Evolutionary conservation across 2,888 invertebrate genomes (phyloP).

Genomic region (Darwinula stevensoni): DNA sequence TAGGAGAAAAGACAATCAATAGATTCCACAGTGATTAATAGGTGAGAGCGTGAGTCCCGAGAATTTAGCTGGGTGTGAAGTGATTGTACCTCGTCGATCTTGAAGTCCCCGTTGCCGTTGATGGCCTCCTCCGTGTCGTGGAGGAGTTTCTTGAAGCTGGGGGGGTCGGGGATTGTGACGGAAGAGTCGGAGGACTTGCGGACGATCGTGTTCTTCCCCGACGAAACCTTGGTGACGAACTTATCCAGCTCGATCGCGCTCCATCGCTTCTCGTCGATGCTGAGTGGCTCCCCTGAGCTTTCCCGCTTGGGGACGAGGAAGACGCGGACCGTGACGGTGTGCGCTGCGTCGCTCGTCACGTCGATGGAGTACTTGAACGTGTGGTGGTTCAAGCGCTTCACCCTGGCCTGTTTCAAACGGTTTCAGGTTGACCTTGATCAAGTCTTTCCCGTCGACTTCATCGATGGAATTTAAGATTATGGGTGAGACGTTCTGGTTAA

Average conservation of each 20-base stretch:
- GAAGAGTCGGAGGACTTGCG: constrained; percentile 34
- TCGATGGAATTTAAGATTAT: constrained; percentile 7
- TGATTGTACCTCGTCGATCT: constrained; percentile 20
- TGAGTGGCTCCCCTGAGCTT: constrained; percentile 22
- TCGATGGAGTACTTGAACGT: constrained; percentile 27
- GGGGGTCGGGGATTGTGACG: constrained; percentile 29
- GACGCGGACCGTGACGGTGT: constrained; percentile 28
- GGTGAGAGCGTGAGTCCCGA: too few species aligned
- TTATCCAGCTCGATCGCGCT: constrained; percentile 32
- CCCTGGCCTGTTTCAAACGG: constrained; percentile 22
- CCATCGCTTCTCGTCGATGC: constrained; percentile 27
- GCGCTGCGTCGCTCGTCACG: constrained; percentile 25
- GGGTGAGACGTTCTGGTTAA: constrained; percentile 6
- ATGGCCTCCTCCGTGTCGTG: constrained; percentile 27
- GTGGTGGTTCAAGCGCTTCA: constrained; percentile 33
- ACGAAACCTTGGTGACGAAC: constrained; percentile 26
- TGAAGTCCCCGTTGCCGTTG: constrained; percentile 23
- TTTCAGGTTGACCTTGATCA: too few species aligned
- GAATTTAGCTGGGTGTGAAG: too few species aligned
- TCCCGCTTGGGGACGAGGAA: constrained; percentile 39
- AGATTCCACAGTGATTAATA: too few species aligned
- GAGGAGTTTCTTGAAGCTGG: constrained; percentile 29
- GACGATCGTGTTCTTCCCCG: constrained; percentile 32
- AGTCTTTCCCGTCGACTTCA: too few species aligned
- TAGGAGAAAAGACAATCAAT: too few species aligned